Conservation (phyloP, 2,797 vertebrate species). For the Myotis findleyi region DNA sequence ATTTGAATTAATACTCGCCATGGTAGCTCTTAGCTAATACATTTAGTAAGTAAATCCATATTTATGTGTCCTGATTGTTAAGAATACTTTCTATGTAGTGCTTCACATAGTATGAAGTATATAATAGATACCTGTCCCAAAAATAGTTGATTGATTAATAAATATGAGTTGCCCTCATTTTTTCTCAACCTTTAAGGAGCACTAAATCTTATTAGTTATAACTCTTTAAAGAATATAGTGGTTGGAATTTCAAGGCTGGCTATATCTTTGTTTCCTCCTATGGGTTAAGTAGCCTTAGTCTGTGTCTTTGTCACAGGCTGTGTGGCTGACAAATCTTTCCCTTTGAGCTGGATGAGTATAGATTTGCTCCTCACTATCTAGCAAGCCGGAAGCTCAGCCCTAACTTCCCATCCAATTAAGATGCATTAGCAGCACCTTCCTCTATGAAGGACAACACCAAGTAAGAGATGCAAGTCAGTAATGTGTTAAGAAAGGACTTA, state of each 20-base stretch:
- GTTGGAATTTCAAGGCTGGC: conserved; percentile 17
- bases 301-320: conserved; percentile 36
- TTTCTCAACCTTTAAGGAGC: background rate
- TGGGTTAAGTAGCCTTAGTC: conserved; percentile 47
- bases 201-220: conserved; percentile 6
- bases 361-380: conserved; percentile 33
- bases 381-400: background rate
- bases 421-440: background rate
- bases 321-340: conserved; percentile 37
- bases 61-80: background rate
- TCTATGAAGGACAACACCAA: background rate
- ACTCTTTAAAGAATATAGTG: conserved; percentile 44
- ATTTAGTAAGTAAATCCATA: conserved; percentile 37
- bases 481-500: background rate
- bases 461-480: background rate
- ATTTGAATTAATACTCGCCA: background rate
- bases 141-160: conserved; percentile 39
- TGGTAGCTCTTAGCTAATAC: background rate
- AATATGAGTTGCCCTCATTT: conserved; percentile 51
- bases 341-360: background rate
- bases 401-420: background rate
- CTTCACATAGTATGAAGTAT: background rate
- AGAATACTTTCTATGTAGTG: background rate
- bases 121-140: background rate
- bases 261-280: background rate